Base-by-base conservation (phyloP, 1,140 invertebrate genomes). In the Propsilocerus akamusi region DNA sequence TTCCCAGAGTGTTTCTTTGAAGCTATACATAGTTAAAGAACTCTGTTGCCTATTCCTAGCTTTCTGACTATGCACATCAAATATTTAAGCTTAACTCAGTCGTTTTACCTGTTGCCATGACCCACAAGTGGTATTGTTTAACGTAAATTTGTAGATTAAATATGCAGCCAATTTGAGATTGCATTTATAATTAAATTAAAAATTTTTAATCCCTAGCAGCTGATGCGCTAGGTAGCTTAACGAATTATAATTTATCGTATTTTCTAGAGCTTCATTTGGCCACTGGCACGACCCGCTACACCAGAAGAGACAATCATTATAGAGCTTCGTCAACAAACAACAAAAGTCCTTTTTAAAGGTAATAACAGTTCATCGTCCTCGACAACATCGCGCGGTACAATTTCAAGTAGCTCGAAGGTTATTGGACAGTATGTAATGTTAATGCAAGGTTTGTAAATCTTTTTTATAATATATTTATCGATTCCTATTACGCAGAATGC, bases 181-280 rank as follows among this genome's bases (percentile, higher is more conserved):
- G 20, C 14, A n/a, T 22, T 28, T 10, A 26, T 46, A 5, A 26
- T 23, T 26, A 46, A 14, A 12, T 49, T 37, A 1, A 12, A 46
- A 11, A n/a, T 1, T 6, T 11, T 22, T 12, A 28, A n/a, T 5
- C 20, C n/a, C n/a, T n/a, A n/a, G n/a, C n/a, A n/a, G n/a, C n/a
- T n/a, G n/a, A n/a, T n/a, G n/a, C n/a, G n/a, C n/a, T n/a, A n/a
- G n/a, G n/a, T n/a, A n/a, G n/a, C n/a, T n/a, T n/a, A n/a, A n/a
- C 20, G 24, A 32, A 28, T 17, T 22, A 37, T 17, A 10, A 22
- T 3, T 12, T 5, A 17, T 12, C 24, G 50, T 49, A 53, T 57
- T 54, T 69, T 70, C 17, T 68, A 88, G 83, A 74, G 71, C 49
- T 85, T 85, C 59, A 77, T 80, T 51, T 89, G 84, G 84, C 75